Conservation (phyloP, 2,797 vertebrate genomes). For the Hirundo rustica region DNA sequence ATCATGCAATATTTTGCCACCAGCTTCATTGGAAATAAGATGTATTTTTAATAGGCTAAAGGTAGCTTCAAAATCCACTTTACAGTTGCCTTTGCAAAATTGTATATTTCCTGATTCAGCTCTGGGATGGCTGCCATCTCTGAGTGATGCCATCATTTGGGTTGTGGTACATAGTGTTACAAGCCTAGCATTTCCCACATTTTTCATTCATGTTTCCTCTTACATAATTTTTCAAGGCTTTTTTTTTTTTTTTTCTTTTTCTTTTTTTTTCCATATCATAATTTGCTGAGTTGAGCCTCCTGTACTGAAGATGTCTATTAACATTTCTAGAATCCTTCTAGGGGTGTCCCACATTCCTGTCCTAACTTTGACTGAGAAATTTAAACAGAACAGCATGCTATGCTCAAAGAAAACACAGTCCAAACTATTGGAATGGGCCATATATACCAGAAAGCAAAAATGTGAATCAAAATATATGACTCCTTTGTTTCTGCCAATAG, state of each 20-base stretch:
- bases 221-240: background rate
- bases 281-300: background rate
- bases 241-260: background rate
- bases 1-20: background rate
- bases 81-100: background rate
- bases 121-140: background rate
- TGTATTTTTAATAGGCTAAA: background rate
- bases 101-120: background rate
- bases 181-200: background rate
- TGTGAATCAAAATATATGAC: background rate
- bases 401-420: constrained; percentile 53
- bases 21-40: background rate
- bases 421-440: background rate
- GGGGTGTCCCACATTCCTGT: background rate
- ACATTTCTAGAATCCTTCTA: constrained; percentile 20
- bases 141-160: background rate
- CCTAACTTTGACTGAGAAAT: background rate
- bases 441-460: constrained; percentile 54
- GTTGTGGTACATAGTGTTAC: background rate
- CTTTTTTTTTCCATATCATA: background rate
- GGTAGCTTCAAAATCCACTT: background rate
- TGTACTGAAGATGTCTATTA: background rate
- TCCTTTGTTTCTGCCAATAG: background rate
- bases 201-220: background rate
- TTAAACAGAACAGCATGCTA: background rate